Evolutionary conservation across 2,797 vertebrate genomes (phyloP).

Genomic region (Helostoma temminkii): DNA sequence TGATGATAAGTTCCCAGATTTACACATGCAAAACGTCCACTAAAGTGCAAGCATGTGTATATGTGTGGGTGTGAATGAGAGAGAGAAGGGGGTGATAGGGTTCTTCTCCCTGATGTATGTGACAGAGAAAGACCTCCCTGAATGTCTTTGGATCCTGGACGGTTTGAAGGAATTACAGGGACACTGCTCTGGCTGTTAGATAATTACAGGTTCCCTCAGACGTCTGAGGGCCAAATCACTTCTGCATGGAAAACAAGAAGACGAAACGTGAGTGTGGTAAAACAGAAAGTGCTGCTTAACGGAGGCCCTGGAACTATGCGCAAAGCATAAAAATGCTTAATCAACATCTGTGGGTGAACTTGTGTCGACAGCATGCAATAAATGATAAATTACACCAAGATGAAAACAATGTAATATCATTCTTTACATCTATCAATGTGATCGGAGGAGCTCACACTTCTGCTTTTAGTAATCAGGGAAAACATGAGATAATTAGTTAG

Average conservation of each 20-base stretch:
- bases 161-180: constrained; percentile 70
- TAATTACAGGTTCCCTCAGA: constrained; percentile 72
- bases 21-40: constrained; percentile 35
- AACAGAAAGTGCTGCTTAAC: constrained; percentile 62
- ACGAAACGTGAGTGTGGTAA: constrained; percentile 57
- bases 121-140: constrained; percentile 73
- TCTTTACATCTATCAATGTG: neutral
- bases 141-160: constrained; percentile 46
- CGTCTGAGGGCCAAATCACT: constrained; percentile 67
- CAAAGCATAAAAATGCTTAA: constrained; percentile 44
- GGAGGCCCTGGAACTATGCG: constrained; percentile 39
- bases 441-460: constrained; percentile 5
- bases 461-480: constrained; percentile 40
- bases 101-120: constrained; percentile 31
- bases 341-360: constrained; percentile 41
- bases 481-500: constrained; percentile 48
- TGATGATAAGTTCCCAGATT: constrained; percentile 31
- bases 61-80: constrained; percentile 23
- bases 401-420: neutral
- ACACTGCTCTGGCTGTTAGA: constrained; percentile 62
- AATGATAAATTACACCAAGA: neutral
- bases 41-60: constrained; percentile 43
- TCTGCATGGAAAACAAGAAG: constrained; percentile 61
- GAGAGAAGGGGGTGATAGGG: neutral
- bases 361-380: constrained; percentile 13